These are phyloP conservation scores for Toxotes jaculatrix DNA, from an alignment of 2,113 vertebrate species.

Conservation along the genomic window DNA sequence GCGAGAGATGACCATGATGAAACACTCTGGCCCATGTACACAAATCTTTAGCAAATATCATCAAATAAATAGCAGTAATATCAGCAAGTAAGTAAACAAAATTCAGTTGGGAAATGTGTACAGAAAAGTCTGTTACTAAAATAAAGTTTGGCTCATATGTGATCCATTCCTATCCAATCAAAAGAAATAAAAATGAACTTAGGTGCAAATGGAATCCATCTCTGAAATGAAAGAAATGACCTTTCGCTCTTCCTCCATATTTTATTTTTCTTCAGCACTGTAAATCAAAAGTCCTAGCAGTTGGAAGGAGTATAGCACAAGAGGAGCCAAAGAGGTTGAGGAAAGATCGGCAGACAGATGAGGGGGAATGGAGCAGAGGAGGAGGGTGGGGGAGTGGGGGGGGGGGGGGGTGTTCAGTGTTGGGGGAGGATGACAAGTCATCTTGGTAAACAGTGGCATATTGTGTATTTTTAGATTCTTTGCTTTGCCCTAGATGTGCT, in stretches of 20 bases:
- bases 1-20: slow-evolving; percentile 33
- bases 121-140: slow-evolving; percentile 24
- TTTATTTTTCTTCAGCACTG: slow-evolving; percentile 66
- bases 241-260: slow-evolving; percentile 27
- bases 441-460: slow-evolving; percentile 89
- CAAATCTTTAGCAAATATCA: slow-evolving; percentile 50
- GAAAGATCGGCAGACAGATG: slow-evolving; percentile 51
- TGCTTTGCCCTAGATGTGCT: slow-evolving; percentile 88
- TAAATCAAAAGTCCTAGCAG: slow-evolving; percentile 79
- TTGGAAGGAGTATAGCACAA: slow-evolving; percentile 1
- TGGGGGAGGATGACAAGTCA: slow-evolving; percentile 80
- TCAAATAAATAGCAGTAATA: slow-evolving; percentile 1
- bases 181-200: slow-evolving; percentile 23
- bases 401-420: slow-evolving; percentile 35
- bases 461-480: slow-evolving; percentile 91
- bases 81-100: slow-evolving; percentile 18
- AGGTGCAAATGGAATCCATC: background rate
- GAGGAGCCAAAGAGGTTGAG: slow-evolving; percentile 68
- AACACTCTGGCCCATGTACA: slow-evolving; percentile 43
- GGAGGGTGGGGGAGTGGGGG: slow-evolving; percentile 8
- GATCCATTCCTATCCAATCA: slow-evolving; percentile 25
- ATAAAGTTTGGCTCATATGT: slow-evolving; percentile 15
- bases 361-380: background rate
- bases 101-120: slow-evolving; percentile 42
- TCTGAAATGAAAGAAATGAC: slow-evolving; percentile 20